Evolutionary conservation across 64 coral and sea anemone species (phyloP).

Genomic region (Pocillopora verrucosa): DNA sequence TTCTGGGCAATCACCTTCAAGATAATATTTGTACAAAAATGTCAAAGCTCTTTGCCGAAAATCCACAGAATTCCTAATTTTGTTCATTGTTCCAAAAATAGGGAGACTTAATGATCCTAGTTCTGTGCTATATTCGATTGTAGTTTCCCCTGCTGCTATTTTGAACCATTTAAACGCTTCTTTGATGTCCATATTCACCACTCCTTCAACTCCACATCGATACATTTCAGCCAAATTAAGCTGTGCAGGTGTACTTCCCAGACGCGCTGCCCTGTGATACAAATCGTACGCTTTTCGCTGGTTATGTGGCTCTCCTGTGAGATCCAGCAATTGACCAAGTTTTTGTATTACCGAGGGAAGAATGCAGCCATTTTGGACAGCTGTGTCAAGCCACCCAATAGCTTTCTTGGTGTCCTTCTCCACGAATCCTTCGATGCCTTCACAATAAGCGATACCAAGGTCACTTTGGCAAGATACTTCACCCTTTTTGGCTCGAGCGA

Average conservation of each 20-base stretch:
- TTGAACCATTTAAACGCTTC: constrained; percentile 84
- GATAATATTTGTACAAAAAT: constrained; percentile 49
- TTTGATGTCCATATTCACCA: constrained; percentile 65
- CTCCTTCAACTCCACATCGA: constrained; percentile 66
- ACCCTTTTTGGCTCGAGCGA: constrained; percentile 24
- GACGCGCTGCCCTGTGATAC: constrained; percentile 52
- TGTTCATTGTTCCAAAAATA: constrained; percentile 10
- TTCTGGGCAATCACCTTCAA: constrained; percentile 77
- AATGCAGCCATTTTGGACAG: constrained; percentile 4
- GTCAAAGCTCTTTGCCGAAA: constrained; percentile 20
- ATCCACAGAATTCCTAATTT: not conserved
- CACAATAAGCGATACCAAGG: constrained; percentile 23
- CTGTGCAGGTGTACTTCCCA: constrained; percentile 23
- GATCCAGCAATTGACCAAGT: constrained; percentile 45
- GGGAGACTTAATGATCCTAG: not conserved
- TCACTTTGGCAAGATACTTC: constrained; percentile 1
- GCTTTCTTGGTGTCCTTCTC: constrained; percentile 62
- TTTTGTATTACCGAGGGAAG: not conserved
- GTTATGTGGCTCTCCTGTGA: constrained; percentile 6
- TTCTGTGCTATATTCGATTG: not conserved
- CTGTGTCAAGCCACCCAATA: constrained; percentile 62
- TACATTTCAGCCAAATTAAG: constrained; percentile 77
- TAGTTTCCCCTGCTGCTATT: constrained; percentile 72
- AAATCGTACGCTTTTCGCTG: constrained; percentile 64
- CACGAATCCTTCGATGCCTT: constrained; percentile 35